Evolutionary conservation across 2,797 vertebrate genomes (phyloP).

Genomic region (Rhinophrynus dorsalis): DNA sequence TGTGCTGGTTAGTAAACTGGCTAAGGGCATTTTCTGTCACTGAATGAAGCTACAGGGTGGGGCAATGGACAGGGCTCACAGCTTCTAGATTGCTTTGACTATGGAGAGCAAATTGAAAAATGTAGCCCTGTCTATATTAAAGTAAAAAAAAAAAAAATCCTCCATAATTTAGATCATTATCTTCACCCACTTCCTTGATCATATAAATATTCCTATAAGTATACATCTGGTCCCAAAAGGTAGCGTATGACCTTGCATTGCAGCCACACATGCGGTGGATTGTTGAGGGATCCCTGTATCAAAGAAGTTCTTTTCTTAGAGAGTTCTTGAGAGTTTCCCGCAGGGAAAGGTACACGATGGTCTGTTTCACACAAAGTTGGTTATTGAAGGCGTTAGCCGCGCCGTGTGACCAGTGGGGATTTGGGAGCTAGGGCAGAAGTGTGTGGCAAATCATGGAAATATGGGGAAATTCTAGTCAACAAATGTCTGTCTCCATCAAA

Average conservation of each 20-base stretch:
- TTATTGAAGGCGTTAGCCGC: slow-evolving; percentile 34
- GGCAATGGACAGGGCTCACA: no score
- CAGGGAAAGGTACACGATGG: slow-evolving; percentile 39
- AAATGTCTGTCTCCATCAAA: no score
- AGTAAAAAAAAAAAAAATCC: no score
- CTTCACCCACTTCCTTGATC: neutral
- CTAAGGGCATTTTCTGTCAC: no score
- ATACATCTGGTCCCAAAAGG: neutral
- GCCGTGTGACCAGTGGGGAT: neutral
- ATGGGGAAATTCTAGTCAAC: no score
- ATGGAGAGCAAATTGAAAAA: no score
- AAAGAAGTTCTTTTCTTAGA: slow-evolving; percentile 16
- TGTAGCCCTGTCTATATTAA: no score
- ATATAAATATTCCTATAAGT: neutral
- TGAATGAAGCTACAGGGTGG: no score
- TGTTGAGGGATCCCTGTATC: neutral
- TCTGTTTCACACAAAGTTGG: slow-evolving; percentile 26
- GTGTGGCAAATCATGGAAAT: no score
- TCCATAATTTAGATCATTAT: no score
- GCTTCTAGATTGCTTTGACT: no score
- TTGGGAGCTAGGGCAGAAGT: neutral
- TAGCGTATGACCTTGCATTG: neutral
- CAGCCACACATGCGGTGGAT: slow-evolving; percentile 16
- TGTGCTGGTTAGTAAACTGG: no score
- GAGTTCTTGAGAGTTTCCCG: slow-evolving; percentile 35